Base-by-base conservation (phyloP, 2,797 vertebrate genomes). In the Pangasius krempfi region DNA sequence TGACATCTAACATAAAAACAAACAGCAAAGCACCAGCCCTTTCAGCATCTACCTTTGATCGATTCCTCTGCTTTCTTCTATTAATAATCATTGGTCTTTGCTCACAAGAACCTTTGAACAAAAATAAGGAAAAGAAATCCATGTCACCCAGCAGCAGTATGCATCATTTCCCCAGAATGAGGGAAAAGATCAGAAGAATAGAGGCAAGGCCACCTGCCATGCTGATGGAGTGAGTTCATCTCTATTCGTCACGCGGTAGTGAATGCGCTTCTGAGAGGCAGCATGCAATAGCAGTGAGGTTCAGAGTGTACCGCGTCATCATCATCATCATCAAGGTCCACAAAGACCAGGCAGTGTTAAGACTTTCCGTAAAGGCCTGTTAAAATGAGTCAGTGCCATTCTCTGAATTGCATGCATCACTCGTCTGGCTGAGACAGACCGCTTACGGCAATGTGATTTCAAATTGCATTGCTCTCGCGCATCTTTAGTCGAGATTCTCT, bases 1-100 rank as follows among this genome's bases (percentile, higher is more conserved):
- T 30, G 44, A 76, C 60, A 25, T 44, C 66, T n/a, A 25, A 10
- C 9, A 14, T 1, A 4, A 27, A 80, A 56, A 56, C 50, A 27
- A 40, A 75, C 27, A 54, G 52, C 20, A 89, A 68, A 72, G 64
- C 50, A 80, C 37, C 84, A 60, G 87, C 52, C 44, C 68, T 81
- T 56, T 40, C 18, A 6, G 4, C 62, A 44, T 60, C 44, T n/a
- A 85, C 76, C 44, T 44, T 44, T 84, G 56, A 86, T 66, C n/a
- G 5, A 75, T 85, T 73, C 30, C 47, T 85, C 52, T 14, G 56
- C 56, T 84, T 68, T 13, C 72, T 84, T 64, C 86, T 90, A 89
- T 90, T 88, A 86, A 91, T 89, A 90, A 84, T 81, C 30, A 70
- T 30, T 56, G 70, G 50, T 50, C 22, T 68, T 33, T n/a, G 47